A percentile compares a stretch with the other conserved stretches of the same genome.
Evolutionary conservation across 2,888 invertebrate genomes (phyloP).

Genomic region (Bombyx huttoni): DNA sequence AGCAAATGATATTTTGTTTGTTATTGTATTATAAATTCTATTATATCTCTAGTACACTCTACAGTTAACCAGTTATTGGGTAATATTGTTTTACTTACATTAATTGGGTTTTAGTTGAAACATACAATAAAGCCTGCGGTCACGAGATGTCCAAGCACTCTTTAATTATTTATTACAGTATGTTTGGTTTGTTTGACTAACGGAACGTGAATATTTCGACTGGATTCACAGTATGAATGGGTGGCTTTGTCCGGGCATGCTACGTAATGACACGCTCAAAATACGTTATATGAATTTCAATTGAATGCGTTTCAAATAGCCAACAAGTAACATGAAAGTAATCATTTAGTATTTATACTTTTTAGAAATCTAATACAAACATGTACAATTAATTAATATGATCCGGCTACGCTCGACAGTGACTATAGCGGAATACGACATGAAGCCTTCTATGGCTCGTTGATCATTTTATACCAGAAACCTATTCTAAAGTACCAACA

Average conservation of each 20-base stretch:
- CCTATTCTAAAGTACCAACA: not conserved
- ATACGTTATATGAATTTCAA: constrained; percentile 26
- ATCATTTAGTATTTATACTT: constrained; percentile 6
- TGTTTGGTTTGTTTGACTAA: constrained; percentile 38
- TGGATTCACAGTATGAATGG: constrained; percentile 35
- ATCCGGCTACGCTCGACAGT: too few relatives aligned
- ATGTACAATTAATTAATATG: too few relatives aligned
- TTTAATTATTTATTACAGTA: constrained; percentile 13
- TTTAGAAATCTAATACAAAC: not conserved
- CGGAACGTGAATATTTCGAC: constrained; percentile 48
- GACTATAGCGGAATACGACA: too few relatives aligned
- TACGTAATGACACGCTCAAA: constrained; percentile 11
- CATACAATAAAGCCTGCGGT: not conserved
- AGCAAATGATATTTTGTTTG: too few relatives aligned
- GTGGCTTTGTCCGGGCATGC: constrained; percentile 27
- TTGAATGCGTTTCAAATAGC: constrained; percentile 17
- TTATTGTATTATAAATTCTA: too few relatives aligned
- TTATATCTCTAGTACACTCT: too few relatives aligned
- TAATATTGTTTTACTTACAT: too few relatives aligned
- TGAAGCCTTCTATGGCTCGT: not conserved
- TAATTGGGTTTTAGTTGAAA: too few relatives aligned
- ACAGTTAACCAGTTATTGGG: too few relatives aligned
- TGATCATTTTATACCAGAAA: not conserved
- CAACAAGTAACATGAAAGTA: not conserved
- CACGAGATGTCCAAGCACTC: not conserved